These are phyloP conservation scores for Apteryx owenii DNA, from an alignment of 2,113 vertebrate genomes.

Conservation along the genomic window DNA sequence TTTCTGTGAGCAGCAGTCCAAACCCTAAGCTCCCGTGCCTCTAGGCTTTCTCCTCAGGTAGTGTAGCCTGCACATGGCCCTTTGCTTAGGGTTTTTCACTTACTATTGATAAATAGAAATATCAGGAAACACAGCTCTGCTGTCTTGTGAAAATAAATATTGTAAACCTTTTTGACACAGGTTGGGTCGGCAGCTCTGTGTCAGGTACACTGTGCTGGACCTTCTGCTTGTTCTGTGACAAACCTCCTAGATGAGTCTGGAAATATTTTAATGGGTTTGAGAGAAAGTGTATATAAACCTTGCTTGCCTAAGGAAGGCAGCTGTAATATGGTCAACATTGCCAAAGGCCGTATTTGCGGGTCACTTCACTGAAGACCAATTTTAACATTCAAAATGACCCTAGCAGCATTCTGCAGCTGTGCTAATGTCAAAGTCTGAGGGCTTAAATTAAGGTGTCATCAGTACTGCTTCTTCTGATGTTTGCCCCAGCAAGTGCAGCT, in stretches of 20 bases:
- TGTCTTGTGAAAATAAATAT: neutral
- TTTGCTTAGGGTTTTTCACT: neutral
- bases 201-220: neutral
- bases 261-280: neutral
- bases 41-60: neutral
- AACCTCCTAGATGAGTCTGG: neutral
- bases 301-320: neutral
- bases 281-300: neutral
- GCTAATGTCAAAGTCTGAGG: neutral
- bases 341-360: neutral
- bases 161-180: neutral
- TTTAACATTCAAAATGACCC: neutral
- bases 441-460: slow-evolving; percentile 25
- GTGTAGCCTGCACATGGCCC: neutral
- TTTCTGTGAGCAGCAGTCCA: neutral
- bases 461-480: neutral
- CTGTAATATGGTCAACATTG: neutral
- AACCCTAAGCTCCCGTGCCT: neutral
- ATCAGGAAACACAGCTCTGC: neutral
- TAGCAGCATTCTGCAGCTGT: neutral
- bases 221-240: neutral
- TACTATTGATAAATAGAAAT: neutral
- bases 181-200: neutral
- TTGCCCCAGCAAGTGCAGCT: neutral
- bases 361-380: neutral